Evolutionary conservation across 2,797 vertebrate genomes (phyloP), one percentile per base, ranked within the genome.

Genomic region (Odontamblyopus rebecca): DNA sequence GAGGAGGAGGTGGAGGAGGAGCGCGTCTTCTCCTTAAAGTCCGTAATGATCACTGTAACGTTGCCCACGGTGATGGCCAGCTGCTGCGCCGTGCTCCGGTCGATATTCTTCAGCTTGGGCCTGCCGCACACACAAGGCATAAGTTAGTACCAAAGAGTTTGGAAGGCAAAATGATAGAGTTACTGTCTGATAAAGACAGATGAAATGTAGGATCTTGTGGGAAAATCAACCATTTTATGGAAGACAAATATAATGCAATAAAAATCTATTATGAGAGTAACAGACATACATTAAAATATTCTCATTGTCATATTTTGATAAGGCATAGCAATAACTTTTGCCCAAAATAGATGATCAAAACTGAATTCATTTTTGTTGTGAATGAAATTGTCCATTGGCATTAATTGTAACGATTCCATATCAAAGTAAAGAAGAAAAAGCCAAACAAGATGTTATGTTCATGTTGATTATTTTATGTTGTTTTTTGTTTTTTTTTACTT

Each of bases 1-100:
- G 97, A 99, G 71, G 98, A 99, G 3, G 98, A 99, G 0, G 97
- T 99, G 78, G 98, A 99, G 68, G 97, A 98, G 82, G 97, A 97
- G 88, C 97, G 97, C 88, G 95, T 99, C 96, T 99, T 99, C 96
- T 99, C 98, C 92, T 99, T 99, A 98, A 99, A 99, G 97, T 99
- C 98, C 94, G 98, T 99, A 91, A 99, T 99, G 92, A 99, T 99
- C 91, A 99, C 98, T 35, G 98, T 99, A 93, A 99, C 98, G 53
- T 99, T 99, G 69, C 98, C 98, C 81, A 99, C 98, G 41, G 98
- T 99, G 87, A 99, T 98, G 71, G 98, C 97, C 93, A 99, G 88
- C 92, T 99, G 97, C 92, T 99, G 98, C 56, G 97, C 97, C 0
- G 97, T 99, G 93, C 98, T 99, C 90, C 98, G 93, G 94, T 99